Base-by-base conservation (phyloP, 2,113 vertebrate species). In the Atlantisia rogersi region DNA sequence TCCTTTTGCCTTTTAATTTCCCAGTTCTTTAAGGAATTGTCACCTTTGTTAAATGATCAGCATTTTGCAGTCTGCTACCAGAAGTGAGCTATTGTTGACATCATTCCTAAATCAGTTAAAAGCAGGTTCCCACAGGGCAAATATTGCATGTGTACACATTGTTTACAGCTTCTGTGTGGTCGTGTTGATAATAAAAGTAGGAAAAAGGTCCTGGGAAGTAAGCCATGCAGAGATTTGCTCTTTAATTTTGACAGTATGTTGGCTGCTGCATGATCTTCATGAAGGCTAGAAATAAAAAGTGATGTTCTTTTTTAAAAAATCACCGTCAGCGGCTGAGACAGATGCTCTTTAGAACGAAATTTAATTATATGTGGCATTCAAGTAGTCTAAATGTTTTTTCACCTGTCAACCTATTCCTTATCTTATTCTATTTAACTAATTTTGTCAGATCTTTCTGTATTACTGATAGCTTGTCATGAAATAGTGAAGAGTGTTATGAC, bases 191-290 rank as follows among this genome's bases (percentile, higher is more conserved):
- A 64, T 82, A 73, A 70, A 50, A 55, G 35, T 11, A 84, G 75
- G 17, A 63, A 71, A 90, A 91, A 70, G 28, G 63, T 89, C 82
- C 37, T 86, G 63, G 52, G 52, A 88, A 86, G 75, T 88, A 86
- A 88, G 29, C 75, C 55, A 60, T 74, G n/a, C 12, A 63, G 58
- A 76, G 52, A 82, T 86, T 83, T 93, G 55, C 63, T 94, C 37
- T 92, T 94, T 93, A 82, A 74, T 90, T 90, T 83, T 88, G 85
- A 52, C 63, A 77, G 25, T 73, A 35, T 56, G 18, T 80, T 91
- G 90, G 55, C 87, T 86, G 46, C 59, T 93, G 55, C 50, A 20
- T 74, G 82, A 80, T 88, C 59, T 82, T 80, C 55, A 40, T 76
- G 64, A 77, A 94, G 2, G 2, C 40, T 91, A 77, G 31, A 59